Evolutionary conservation across 2,113 vertebrate species (phyloP), one percentile per base, ranked within the genome.

Genomic region (Tautogolabrus adspersus): DNA sequence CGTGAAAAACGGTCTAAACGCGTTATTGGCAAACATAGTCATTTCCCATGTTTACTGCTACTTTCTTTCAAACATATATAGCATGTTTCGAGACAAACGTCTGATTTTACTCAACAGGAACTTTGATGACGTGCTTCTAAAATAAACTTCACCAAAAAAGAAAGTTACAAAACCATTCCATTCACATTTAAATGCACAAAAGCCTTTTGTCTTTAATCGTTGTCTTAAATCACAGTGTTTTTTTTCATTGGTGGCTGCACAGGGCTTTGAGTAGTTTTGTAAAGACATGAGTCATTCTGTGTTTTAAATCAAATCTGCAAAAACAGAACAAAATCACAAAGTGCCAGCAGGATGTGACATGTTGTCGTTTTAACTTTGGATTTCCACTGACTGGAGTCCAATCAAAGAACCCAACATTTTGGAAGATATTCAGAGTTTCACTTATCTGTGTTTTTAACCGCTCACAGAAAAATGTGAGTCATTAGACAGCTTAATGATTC

Each of bases 351-450:
- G 38, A 60, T 13, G 8, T 22, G 42, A 5, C 34, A 18, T 18
- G 11, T 11, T 38, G 19, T 58, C 10, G 1, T 42, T 51, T 46
- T 30, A 23, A 57, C 10, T 9, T 23, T 65, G 60, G 10, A 44
- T 47, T 49, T 0, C 38, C 19, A 19, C 34, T n/a, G 37, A 10
- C 19, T 23, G 38, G 22, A 37, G 23, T 44, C 38, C 6, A 37
- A 65, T 47, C 12, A 65, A 15, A 62, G 3, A 56, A 19, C 11
- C 22, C 2, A 19, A 34, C 26, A 47, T 49, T 74, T 55, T 26
- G 46, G 23, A 60, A 34, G 57, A 75, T 57, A 63, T 49, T 44
- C 52, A 72, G 21, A 56, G 12, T 68, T 58, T 44, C 30, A 34
- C 30, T 34, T 34, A 3, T 34, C 30, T 34, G 30, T 34, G 30